Base-by-base conservation (phyloP, 2,113 vertebrate species). In the Macaca nemestrina region DNA sequence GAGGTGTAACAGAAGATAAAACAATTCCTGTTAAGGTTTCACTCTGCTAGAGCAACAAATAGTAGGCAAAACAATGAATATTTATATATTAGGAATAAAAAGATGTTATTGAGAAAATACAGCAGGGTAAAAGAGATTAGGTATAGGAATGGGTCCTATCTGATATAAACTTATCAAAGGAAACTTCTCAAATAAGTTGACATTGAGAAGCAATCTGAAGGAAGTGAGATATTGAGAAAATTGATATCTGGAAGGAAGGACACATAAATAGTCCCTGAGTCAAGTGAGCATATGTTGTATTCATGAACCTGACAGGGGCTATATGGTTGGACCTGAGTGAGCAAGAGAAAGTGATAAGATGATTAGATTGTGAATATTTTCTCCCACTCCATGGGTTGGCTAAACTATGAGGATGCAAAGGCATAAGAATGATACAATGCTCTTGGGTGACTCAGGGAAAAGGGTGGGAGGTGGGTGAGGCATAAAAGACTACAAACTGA, bases 101-200 rank as follows among this genome's bases (percentile, higher is more conserved):
- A 59, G 13, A 6, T 61, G 2, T 4, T 64, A 10, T 9, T 45
- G 40, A 79, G 27, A 88, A 72, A 91, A 40, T 48, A 64, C 72
- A 57, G 25, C 25, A 18, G 10, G 10, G 23, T 48, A 35, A n/a
- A n/a, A 57, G 17, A 9, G 22, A 12, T n/a, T 70, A 22, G 27
- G 4, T 55, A 20, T 55, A 27, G 32, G 12, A 27, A 32, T 22
- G 9, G 4, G 5, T 57, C 5, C 0, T 23, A 1, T 72, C 3
- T 4, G 43, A 45, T 45, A 23, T 0, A 22, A 25, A 35, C 1
- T 64, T 73, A 6, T 13, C 18, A 35, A 43, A 10, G 6, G 38
- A 45, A 16, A 4, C 17, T 48, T 73, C 45, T 88, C 25, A 1
- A 23, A 12, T 22, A 14, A 27, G 8, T 8, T 76, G 57, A 45